Evolutionary conservation across 2,113 vertebrate genomes (phyloP).

Genomic region (Gallinago paraguaiae): DNA sequence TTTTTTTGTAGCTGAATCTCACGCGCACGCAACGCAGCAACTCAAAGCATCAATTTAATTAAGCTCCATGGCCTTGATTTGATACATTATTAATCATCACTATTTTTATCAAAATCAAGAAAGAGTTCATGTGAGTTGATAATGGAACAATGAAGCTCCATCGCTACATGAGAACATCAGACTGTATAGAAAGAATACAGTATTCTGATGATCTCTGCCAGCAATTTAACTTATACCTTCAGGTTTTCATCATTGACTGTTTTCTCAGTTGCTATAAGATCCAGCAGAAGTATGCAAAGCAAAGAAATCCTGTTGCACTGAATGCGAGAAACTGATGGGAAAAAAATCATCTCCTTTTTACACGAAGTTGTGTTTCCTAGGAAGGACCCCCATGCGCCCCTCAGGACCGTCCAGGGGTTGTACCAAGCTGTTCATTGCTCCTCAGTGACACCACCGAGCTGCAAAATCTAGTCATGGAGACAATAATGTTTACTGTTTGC

Average conservation of each 20-base stretch:
- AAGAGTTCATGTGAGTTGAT: background rate
- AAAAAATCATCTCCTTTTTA: background rate
- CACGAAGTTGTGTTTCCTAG: background rate
- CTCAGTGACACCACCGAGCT: background rate
- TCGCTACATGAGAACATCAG: background rate
- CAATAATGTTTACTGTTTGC: background rate
- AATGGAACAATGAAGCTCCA: background rate
- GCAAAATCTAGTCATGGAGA: background rate
- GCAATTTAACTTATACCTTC: background rate
- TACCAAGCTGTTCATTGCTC: background rate
- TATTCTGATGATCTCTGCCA: background rate
- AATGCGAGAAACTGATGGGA: background rate
- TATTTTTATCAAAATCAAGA: background rate
- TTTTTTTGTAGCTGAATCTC: background rate
- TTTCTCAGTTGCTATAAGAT: background rate
- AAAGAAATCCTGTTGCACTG: background rate
- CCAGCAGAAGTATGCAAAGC: background rate
- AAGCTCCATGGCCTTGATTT: background rate
- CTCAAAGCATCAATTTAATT: background rate
- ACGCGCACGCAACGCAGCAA: background rate
- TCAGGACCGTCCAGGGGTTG: background rate
- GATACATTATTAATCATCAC: background rate
- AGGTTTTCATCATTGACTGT: background rate
- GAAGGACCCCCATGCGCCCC: background rate
- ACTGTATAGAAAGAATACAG: background rate